Base-by-base conservation (phyloP, 2,113 vertebrate species). In the Peromyscus californicus region DNA sequence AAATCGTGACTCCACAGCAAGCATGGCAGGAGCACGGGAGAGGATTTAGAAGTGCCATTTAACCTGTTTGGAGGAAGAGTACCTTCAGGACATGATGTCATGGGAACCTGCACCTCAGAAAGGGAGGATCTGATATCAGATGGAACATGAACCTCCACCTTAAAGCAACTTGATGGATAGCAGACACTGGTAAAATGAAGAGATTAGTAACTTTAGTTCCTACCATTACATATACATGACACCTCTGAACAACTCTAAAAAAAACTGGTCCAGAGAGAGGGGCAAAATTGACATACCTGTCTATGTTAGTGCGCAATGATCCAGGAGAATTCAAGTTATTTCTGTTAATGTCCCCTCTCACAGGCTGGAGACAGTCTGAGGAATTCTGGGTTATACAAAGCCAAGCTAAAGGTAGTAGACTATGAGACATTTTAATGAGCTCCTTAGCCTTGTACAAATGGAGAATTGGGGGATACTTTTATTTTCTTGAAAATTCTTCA, bases 391-490 rank as follows among this genome's bases (percentile, higher is more conserved):
- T 78, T 69, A 15, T 16, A 78, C 2, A 36, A 90, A 93, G 70
- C 76, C 74, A 97, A 85, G 94, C 88, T 74, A 83, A 57, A 93
- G 15, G 13, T 78, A 76, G n/a, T 51, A 7, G 36, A 42, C 59
- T 48, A 54, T 59, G 82, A 86, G 51, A 70, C 95, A 70, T 59
- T 63, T 96, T 87, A 95, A 33, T 78, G 86, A 94, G 51, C 26
- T 31, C 29, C 29, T 57, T 72, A 94, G 33, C 24, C 51, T 87
- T 90, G 65, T 70, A 42, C 75, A 72, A 92, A 84, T 67, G 70
- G 12, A 87, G 61, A 72, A 36, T 78, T 94, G 42, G 6, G 42
- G 51, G 11, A 21, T 87, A 2, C 84, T 87, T 93, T 75, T 85
- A 26, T 75, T 83, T 90, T 51, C 4, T 57, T 92, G 67, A 9